Base-by-base conservation (phyloP, 2,797 vertebrate species). In the Clarias platycephalus region DNA sequence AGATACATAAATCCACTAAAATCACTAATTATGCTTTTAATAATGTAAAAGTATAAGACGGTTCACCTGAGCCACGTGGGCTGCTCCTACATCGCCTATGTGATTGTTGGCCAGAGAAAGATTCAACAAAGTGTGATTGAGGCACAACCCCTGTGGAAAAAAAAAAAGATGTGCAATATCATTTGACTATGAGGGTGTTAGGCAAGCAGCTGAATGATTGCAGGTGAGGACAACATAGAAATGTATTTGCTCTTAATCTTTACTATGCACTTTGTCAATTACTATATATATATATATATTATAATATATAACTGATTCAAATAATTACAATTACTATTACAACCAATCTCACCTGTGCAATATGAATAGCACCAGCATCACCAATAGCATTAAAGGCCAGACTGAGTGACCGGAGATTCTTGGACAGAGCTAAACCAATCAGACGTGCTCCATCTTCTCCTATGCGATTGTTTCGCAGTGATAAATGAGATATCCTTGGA, bases 341-440 rank as follows among this genome's bases (percentile, higher is more conserved):
- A 6, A 16, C 26, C 49, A 53, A 13, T 53, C 49, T 53, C 91
- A 98, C 97, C 83, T 96, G 85, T 0, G 97, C 96, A 0, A 98
- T 93, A 89, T 95, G 76, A 60, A 87, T 26, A 0, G 96, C 96
- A 0, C 97, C 97, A 40, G 74, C 60, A 82, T 98, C 96, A 0
- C 95, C 93, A n/a, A 98, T 94, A 85, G 76, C 91, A 87, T 98
- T 98, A 92, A 96, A 98, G 20, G 93, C 92, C 89, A 98, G 92
- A 87, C 94, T 96, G 87, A 98, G 95, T 0, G 93, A 94, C 55
- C 91, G n/a, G 0, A 98, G 93, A 78, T 87, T 94, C 78, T 89
- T 95, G 26, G 95, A 96, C 60, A 98, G 93, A 0, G 95, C 94
- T 10, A 87, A 93, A 26, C 96, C 95, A 4, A 98, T 94, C 63